Evolutionary conservation across 2,888 invertebrate species (phyloP), one percentile per base, ranked within the genome.

Genomic region (Polydesmus complanatus): DNA sequence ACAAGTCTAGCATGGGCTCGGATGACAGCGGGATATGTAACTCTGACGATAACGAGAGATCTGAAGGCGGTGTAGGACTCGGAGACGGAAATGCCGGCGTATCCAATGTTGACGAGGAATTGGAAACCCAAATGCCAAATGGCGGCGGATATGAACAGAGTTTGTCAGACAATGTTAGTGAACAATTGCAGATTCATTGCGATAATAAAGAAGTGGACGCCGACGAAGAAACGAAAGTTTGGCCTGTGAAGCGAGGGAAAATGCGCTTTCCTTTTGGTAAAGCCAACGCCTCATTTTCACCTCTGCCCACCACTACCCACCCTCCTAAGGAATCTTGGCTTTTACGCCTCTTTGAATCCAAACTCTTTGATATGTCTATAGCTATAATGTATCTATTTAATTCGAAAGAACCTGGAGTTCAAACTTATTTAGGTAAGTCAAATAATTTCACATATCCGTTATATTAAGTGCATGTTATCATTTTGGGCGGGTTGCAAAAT

Each of bases 381-480:
- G 97, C 97, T 65, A 90, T 98, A 72, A 91, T 92, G 73, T 98
- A 98, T 78, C 80, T 98, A 62, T 96, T 94, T 76, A 94, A 94
- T 74, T 94, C 96, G 50, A 96, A 97, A 77, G 97, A 98, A 74
- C 90, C 93, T 49, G 97, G 96, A 64, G 96, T 97, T 66, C 89
- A 96, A 72, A 88, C 90, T 69, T 98, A 97, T 78, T 85, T 98
- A 73, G 97, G 84, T 83, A 69, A 74, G 75, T 71, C n/a, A 0
- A 8, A 5, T n/a, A 22, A n/a, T 23, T 23, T n/a, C n/a, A 14
- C 18, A 18, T 14, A 48, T 18, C 18, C 14, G 18, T 48, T 48
- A 48, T 14, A 18, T 14, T 14, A 14, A 48, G 11, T 48, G 48
- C 14, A 18, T 11, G 18, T 14, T 48, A 48, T 11, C 48, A 11